Base-by-base conservation (phyloP, 2,113 vertebrate genomes). In the Hypanus sabinus region DNA sequence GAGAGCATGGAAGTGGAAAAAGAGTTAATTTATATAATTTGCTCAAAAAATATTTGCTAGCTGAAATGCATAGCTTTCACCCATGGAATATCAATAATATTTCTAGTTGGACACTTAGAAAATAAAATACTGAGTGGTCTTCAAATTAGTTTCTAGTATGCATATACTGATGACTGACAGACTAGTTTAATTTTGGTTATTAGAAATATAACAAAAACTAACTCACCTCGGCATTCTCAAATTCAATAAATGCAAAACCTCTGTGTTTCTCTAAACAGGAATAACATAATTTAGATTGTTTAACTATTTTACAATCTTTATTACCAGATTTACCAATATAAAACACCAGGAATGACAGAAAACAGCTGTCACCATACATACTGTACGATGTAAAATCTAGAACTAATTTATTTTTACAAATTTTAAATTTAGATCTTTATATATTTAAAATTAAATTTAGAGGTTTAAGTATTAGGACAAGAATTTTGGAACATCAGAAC, bases 181-280 rank as follows among this genome's bases (percentile, higher is more conserved):
- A 7, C 20, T 81, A 55, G 18, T 83, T 83, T n/a, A 30, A n/a
- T 83, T 62, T n/a, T 0, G n/a, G 57, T 5, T 88, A n/a, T 65
- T 12, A n/a, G 33, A n/a, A 14, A 27, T 22, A 90, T 65, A 68
- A 70, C 68, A 70, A 9, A 8, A 94, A 94, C 30, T 9, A 95
- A 33, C 97, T 96, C 95, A 99, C 98, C 98, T 99, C 98, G 2
- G 97, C 98, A 96, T 98, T 94, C 94, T 99, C 99, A 94, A 99
- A 99, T 94, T 99, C 98, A 94, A 99, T 97, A 94, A 99, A 99
- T 8, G 98, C 98, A 95, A 99, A 99, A n/a, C 98, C 98, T 80
- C 98, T 96, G 96, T 99, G 98, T 94, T 99, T 99, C 95, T 99
- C 99, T 99, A 95, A 91, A 95, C 95, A 92, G 94, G 94, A 24